Conservation (phyloP, 2,888 invertebrate genomes). For the Omphaloscelis lunosa region DNA sequence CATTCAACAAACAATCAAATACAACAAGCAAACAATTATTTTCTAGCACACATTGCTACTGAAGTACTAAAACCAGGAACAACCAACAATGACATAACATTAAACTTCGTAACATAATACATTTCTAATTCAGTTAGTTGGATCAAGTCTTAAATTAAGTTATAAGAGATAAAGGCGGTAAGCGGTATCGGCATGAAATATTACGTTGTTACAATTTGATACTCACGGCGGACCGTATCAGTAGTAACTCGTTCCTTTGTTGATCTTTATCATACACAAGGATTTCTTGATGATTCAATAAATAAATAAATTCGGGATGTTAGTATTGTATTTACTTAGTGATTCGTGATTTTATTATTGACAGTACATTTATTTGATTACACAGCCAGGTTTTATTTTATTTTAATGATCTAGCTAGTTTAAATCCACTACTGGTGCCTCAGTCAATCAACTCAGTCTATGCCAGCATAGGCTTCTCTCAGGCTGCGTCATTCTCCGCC, state of each 20-base stretch:
- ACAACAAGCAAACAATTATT: background rate
- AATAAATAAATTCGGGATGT: conserved; percentile 48
- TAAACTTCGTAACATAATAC: conserved; percentile 41
- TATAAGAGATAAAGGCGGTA: conserved; percentile 48
- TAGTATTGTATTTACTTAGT: conserved; percentile 47
- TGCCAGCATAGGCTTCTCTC: background rate
- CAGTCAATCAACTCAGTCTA: background rate
- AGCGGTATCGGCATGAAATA: conserved; percentile 54
- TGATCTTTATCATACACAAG: conserved; percentile 54
- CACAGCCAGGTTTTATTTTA: background rate
- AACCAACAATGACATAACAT: conserved; percentile 35
- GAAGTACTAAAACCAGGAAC: conserved; percentile 25
- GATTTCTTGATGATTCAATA: conserved; percentile 58
- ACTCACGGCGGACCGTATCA: conserved; percentile 55
- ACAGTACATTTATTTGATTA: conserved; percentile 13
- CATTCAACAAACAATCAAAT: conserved; percentile 2
- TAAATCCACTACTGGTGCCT: background rate
- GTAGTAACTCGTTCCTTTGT: conserved; percentile 53
- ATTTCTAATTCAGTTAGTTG: conserved; percentile 59
- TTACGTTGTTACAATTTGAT: conserved; percentile 64
- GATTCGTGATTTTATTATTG: conserved; percentile 12
- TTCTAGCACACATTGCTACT: background rate
- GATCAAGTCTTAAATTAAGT: conserved; percentile 55
- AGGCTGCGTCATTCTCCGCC: too few species aligned
- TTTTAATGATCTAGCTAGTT: background rate